Evolutionary conservation across 2,113 vertebrate species (phyloP).

Genomic region (Anolis sagrei): DNA sequence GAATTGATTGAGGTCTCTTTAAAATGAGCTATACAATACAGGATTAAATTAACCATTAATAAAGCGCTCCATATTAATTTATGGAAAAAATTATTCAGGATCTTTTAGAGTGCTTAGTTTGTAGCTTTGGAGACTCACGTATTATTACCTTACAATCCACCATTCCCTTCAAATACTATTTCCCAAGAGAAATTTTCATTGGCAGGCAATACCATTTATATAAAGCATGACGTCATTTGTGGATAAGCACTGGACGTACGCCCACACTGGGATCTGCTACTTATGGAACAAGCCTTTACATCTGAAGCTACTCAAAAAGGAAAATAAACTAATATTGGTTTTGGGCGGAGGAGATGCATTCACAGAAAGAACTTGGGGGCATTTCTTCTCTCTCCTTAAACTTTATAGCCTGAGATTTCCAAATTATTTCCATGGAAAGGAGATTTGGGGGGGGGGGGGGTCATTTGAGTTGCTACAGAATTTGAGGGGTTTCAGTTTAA

Average conservation of each 20-base stretch:
- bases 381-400: constrained; percentile 52
- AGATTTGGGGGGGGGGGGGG: too few species aligned
- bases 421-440: constrained; percentile 21
- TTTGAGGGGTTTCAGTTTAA: neutral
- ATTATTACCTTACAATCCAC: neutral
- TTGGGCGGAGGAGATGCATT: constrained; percentile 30
- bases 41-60: neutral
- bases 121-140: constrained; percentile 43
- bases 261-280: constrained; percentile 50
- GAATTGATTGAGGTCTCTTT: neutral
- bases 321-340: constrained; percentile 54
- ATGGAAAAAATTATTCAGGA: neutral
- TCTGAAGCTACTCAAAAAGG: constrained; percentile 60
- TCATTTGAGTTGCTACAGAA: constrained; percentile 43
- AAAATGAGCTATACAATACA: neutral
- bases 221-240: constrained; percentile 50
- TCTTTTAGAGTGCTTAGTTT: constrained; percentile 37
- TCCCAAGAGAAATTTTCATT: constrained; percentile 33
- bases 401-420: constrained; percentile 45
- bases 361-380: constrained; percentile 57
- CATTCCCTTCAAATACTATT: constrained; percentile 36
- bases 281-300: constrained; percentile 49
- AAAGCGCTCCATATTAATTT: neutral
- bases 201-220: constrained; percentile 43
- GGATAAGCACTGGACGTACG: constrained; percentile 43